Conservation (phyloP, 2,888 invertebrate species). For the Mactromeris polynyma region DNA sequence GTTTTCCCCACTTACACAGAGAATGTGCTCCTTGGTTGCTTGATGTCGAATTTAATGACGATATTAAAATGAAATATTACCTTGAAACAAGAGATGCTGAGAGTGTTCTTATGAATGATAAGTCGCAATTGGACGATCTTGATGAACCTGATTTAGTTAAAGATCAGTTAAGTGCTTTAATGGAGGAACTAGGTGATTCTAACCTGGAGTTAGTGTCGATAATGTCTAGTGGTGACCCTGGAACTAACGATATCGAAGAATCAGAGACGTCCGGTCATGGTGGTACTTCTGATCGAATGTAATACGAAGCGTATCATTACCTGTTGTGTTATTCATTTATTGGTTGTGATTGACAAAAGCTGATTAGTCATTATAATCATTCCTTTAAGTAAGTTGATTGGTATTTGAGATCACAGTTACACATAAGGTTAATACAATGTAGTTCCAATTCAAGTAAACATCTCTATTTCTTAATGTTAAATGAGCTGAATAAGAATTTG, state of each 20-base stretch:
- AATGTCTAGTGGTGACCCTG: slow-evolving; percentile 30
- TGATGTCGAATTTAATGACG: slow-evolving; percentile 90
- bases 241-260: slow-evolving; percentile 19
- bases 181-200: slow-evolving; percentile 60
- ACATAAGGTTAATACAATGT: background rate
- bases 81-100: slow-evolving; percentile 89
- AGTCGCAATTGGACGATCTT: slow-evolving; percentile 89
- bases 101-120: slow-evolving; percentile 90
- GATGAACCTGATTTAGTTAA: slow-evolving; percentile 91
- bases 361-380: background rate
- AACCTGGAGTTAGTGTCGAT: slow-evolving; percentile 38
- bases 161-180: slow-evolving; percentile 89
- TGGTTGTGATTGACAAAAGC: background rate
- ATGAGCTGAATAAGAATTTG: too few relatives aligned
- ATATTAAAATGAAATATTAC: slow-evolving; percentile 92
- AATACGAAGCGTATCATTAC: background rate
- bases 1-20: slow-evolving; percentile 83
- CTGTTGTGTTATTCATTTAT: too few relatives aligned
- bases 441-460: background rate
- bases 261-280: background rate
- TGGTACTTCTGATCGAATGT: background rate
- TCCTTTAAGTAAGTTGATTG: background rate
- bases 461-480: background rate
- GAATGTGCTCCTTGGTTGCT: slow-evolving; percentile 91
- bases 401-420: background rate